A percentile compares a stretch with the other conserved stretches of the same genome.
Conservation (phyloP, 2,797 vertebrate species). For the Perodicticus potto region DNA sequence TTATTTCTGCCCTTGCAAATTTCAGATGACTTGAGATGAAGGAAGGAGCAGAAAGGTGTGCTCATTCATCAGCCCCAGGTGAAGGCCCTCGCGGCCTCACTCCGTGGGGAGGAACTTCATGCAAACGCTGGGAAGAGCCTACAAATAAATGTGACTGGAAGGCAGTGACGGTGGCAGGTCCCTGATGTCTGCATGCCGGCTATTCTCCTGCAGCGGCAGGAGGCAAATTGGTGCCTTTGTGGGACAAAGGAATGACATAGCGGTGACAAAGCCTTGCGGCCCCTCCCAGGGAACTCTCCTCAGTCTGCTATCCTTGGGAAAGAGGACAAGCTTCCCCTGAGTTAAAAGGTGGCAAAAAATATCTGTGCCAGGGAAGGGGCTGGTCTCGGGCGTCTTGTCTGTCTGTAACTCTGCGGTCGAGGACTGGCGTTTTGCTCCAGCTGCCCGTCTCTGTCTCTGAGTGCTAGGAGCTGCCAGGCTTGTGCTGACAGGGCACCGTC, state of each 20-base stretch:
- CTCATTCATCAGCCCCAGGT: not conserved
- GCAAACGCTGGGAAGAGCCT: not conserved
- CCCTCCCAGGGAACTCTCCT: not conserved
- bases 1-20: not conserved
- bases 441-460: not conserved
- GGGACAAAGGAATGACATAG: not conserved
- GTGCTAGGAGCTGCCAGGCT: not conserved
- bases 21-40: fast-evolving
- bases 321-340: not conserved
- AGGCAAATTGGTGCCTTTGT: not conserved
- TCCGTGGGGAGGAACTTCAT: not conserved
- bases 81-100: not conserved
- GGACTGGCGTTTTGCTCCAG: not conserved
- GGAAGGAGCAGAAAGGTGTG: not conserved
- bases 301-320: not conserved
- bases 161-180: not conserved
- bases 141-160: not conserved
- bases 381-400: too few relatives aligned
- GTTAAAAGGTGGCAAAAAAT: not conserved
- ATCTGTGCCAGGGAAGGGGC: not conserved
- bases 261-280: not conserved
- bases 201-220: not conserved
- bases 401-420: too few relatives aligned
- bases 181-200: fast-evolving
- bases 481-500: fast-evolving